Evolutionary conservation across 1,140 invertebrate genomes (phyloP).

Genomic region (Ganaspis sp.): DNA sequence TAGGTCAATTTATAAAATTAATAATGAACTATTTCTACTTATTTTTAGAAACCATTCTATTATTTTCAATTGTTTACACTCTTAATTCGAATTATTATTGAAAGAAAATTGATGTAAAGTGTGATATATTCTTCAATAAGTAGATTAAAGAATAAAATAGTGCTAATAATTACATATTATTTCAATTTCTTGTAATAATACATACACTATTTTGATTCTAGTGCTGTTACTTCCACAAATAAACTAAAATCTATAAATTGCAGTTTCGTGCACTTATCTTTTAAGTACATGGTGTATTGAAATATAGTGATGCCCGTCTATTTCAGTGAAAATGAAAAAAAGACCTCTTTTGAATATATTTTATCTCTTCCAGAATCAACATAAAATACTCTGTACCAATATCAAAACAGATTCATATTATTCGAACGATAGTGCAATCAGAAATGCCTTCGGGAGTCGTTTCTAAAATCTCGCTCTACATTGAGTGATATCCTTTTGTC

Average conservation of each 20-base stretch:
- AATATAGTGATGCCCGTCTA: conserved; percentile 38
- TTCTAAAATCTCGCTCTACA: not conserved
- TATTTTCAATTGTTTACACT: no score
- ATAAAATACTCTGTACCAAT: not conserved
- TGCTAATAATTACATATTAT: conserved; percentile 28
- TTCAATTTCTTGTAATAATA: no score
- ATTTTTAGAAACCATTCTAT: no score
- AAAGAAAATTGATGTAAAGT: no score
- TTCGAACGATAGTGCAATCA: not conserved
- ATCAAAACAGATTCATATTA: not conserved
- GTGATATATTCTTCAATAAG: no score
- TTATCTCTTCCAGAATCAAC: no score
- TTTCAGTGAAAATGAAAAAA: not conserved
- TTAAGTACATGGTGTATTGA: conserved; percentile 51
- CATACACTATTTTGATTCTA: no score
- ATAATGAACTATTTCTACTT: no score
- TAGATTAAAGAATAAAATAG: no score
- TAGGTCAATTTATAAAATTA: no score
- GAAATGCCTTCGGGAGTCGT: conserved; percentile 4
- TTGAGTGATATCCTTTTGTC: conserved; percentile 12
- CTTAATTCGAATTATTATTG: no score
- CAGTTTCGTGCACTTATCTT: conserved; percentile 41
- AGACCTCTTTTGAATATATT: no score
- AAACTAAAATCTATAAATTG: conserved; percentile 54
- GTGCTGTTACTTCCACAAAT: conserved; percentile 55